Percentiles rank a stretch among this genome's conserved stretches.
phyloP scores from a whole-genome alignment of 2,113 vertebrate species.

The Seriola quinqueradiata region DNA sequence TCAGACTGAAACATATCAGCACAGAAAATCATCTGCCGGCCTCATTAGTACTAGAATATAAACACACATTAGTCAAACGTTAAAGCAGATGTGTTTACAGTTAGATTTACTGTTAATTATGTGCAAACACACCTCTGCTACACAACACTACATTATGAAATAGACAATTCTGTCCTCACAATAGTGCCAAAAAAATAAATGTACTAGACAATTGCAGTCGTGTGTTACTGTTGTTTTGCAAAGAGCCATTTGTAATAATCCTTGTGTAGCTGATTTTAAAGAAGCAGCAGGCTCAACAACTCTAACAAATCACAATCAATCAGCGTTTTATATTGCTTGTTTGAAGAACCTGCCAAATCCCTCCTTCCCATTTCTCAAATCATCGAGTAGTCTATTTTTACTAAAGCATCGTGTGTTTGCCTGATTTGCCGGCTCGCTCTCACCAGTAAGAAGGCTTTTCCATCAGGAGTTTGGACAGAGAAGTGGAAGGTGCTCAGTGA shows the following conservation, averaged over 20 bases:
- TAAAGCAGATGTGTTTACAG: neutral
- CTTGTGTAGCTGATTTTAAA: slow-evolving; percentile 44
- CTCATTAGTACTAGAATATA: neutral
- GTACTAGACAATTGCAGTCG: neutral
- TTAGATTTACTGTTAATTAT: neutral
- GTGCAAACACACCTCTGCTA: neutral
- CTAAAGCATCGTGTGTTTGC: neutral
- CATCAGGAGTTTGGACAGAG: slow-evolving; percentile 88
- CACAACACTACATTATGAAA: neutral
- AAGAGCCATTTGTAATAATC: slow-evolving; percentile 13
- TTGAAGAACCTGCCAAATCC: neutral
- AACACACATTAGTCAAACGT: neutral
- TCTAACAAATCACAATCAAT: slow-evolving; percentile 41
- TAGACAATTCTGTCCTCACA: neutral
- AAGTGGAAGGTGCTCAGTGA: slow-evolving; percentile 93
- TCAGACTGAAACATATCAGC: neutral
- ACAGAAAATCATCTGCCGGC: neutral
- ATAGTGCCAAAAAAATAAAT: neutral
- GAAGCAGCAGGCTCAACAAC: neutral
- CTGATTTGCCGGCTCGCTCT: slow-evolving; percentile 59
- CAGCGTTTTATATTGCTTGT: neutral
- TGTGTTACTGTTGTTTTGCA: neutral
- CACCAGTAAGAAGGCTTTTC: slow-evolving; percentile 90
- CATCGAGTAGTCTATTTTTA: slow-evolving; percentile 36
- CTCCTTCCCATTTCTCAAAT: neutral